phyloP scores from a whole-genome alignment of 2,113 vertebrate species.

The Oryzias celebensis region DNA sequence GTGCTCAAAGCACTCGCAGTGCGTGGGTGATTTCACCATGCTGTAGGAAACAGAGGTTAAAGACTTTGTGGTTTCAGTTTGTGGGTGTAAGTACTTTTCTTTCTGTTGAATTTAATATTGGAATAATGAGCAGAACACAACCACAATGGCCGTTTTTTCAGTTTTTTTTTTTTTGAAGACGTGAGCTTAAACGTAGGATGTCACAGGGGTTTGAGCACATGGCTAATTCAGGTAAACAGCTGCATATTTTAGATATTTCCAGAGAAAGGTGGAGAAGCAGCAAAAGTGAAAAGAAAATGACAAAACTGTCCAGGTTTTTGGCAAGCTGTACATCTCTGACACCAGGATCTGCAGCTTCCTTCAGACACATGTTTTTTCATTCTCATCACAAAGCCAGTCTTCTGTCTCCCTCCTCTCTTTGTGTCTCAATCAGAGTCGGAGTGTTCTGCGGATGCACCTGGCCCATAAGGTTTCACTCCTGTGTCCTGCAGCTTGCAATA shows the following conservation, averaged over 20 bases:
- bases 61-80: slow-evolving; percentile 23
- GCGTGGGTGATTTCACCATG: slow-evolving; percentile 4
- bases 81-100: slow-evolving; percentile 47
- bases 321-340: slow-evolving; percentile 70
- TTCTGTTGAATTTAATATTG: slow-evolving; percentile 32
- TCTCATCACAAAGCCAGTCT: slow-evolving; percentile 63
- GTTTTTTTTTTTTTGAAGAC: slow-evolving; percentile 21
- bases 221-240: slow-evolving; percentile 68
- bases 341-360: slow-evolving; percentile 58
- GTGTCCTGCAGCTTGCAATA: slow-evolving; percentile 49
- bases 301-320: slow-evolving; percentile 63
- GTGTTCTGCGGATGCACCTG: slow-evolving; percentile 69
- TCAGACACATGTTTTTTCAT: slow-evolving; percentile 62
- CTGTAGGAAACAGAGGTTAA: slow-evolving; percentile 14
- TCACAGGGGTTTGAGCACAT: slow-evolving; percentile 68
- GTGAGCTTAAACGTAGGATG: slow-evolving; percentile 59
- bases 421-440: slow-evolving; percentile 56
- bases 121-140: slow-evolving; percentile 53
- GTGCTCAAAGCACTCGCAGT: not conserved
- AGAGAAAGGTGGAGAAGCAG: slow-evolving; percentile 63
- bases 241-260: slow-evolving; percentile 59
- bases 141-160: slow-evolving; percentile 47
- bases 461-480: slow-evolving; percentile 64
- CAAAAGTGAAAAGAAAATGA: slow-evolving; percentile 48
- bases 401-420: slow-evolving; percentile 50